Percentiles rank a stretch among this genome's conserved stretches.
Evolutionary conservation across 2,113 vertebrate species (phyloP).

Genomic region (Lepus timidus): DNA sequence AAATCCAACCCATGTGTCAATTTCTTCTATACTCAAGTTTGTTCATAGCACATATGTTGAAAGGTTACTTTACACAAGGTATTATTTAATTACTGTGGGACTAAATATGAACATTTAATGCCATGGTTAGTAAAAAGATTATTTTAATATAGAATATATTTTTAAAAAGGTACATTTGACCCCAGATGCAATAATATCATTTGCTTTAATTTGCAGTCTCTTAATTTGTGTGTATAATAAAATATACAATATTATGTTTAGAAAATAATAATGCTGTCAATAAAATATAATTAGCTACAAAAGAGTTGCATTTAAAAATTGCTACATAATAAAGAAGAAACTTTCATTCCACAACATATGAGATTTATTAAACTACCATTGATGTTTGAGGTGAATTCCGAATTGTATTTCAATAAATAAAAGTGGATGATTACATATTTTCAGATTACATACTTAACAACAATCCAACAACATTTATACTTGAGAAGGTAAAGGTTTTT

Average conservation of each 20-base stretch:
- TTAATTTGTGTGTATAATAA: too few species aligned
- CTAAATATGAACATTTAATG: neutral
- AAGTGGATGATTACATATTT: neutral
- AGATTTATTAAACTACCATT: neutral
- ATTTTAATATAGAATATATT: neutral
- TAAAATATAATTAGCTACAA: neutral
- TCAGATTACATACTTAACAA: neutral
- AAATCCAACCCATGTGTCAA: neutral
- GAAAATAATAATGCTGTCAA: neutral
- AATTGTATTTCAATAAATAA: neutral
- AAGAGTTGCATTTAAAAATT: neutral
- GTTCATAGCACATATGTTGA: neutral
- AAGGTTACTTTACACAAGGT: neutral
- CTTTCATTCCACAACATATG: neutral
- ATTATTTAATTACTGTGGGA: neutral
- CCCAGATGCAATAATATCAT: too few species aligned
- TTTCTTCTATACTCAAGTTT: neutral
- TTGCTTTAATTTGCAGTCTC: too few species aligned
- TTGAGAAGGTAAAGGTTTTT: neutral
- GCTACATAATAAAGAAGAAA: neutral
- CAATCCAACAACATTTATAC: neutral
- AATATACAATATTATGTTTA: too few species aligned
- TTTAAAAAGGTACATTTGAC: neutral
- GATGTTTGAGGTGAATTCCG: neutral
- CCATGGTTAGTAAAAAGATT: neutral